Conservation (phyloP, 2,113 vertebrate genomes). For the Megaceryle maxima region DNA sequence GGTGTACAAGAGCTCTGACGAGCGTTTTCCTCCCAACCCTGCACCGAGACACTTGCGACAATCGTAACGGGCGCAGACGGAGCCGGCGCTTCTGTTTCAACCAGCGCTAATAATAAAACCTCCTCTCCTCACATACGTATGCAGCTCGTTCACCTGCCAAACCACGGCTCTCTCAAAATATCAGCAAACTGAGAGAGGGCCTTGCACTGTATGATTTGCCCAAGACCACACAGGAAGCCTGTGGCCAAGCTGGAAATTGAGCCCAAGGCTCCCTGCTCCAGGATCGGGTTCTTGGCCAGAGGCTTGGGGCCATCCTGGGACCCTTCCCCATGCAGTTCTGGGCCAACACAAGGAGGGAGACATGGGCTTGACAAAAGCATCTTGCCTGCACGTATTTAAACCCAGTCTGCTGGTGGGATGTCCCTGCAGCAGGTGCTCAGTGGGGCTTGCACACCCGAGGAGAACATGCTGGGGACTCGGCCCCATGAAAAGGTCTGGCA, state of each 20-base stretch:
- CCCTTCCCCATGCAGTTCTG: accelerated
- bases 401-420: neutral
- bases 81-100: neutral
- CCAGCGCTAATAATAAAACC: slow-evolving; percentile 46
- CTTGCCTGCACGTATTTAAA: neutral
- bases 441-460: neutral
- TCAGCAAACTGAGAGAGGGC: neutral
- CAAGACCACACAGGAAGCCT: slow-evolving; percentile 66
- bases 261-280: neutral
- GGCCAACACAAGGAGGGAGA: neutral
- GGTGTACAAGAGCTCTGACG: neutral
- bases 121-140: neutral
- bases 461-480: accelerated
- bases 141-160: slow-evolving; percentile 53
- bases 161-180: slow-evolving; percentile 62
- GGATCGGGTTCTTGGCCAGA: accelerated
- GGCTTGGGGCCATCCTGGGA: neutral
- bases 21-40: neutral
- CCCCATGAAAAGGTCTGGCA: neutral
- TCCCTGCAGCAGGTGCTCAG: slow-evolving; percentile 13
- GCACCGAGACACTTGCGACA: neutral
- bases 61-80: neutral
- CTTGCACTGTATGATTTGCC: slow-evolving; percentile 41
- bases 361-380: neutral
- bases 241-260: slow-evolving; percentile 30